These are phyloP conservation scores for Dryoscopus gambensis DNA, from an alignment of 2,113 vertebrate genomes.

Conservation along the genomic window DNA sequence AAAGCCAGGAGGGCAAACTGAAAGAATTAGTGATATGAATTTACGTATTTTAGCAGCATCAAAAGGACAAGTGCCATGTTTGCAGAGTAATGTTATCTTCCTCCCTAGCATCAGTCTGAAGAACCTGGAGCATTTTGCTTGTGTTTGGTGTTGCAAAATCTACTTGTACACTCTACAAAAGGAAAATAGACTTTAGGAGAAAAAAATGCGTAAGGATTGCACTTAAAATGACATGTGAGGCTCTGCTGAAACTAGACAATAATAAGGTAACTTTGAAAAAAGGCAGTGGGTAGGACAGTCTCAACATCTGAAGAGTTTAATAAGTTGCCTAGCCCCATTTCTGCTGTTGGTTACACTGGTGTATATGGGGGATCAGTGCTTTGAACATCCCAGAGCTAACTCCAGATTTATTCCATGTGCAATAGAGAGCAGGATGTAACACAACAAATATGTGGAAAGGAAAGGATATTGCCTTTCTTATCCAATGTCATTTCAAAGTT, in stretches of 20 bases:
- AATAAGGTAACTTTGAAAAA: not conserved
- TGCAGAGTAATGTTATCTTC: not conserved
- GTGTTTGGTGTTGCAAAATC: not conserved
- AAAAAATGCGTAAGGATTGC: not conserved
- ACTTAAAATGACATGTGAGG: not conserved
- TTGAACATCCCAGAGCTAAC: not conserved
- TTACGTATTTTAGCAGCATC: not conserved
- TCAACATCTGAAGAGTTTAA: slow-evolving; percentile 20
- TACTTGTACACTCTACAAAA: not conserved
- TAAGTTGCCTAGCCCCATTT: not conserved
- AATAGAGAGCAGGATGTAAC: not conserved
- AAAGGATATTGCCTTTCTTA: slow-evolving; percentile 47
- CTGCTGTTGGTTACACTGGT: not conserved
- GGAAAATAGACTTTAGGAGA: not conserved
- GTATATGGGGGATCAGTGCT: not conserved
- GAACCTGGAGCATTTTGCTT: not conserved
- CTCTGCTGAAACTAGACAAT: not conserved
- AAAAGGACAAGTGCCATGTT: not conserved
- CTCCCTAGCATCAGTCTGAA: not conserved
- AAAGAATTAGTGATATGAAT: not conserved
- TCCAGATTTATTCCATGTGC: not conserved
- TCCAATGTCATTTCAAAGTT: slow-evolving; percentile 42
- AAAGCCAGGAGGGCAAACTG: not conserved
- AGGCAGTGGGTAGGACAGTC: not conserved
- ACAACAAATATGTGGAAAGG: not conserved